Evolutionary conservation across 2,113 vertebrate species (phyloP).

Genomic region (Ictidomys tridecemlineatus): DNA sequence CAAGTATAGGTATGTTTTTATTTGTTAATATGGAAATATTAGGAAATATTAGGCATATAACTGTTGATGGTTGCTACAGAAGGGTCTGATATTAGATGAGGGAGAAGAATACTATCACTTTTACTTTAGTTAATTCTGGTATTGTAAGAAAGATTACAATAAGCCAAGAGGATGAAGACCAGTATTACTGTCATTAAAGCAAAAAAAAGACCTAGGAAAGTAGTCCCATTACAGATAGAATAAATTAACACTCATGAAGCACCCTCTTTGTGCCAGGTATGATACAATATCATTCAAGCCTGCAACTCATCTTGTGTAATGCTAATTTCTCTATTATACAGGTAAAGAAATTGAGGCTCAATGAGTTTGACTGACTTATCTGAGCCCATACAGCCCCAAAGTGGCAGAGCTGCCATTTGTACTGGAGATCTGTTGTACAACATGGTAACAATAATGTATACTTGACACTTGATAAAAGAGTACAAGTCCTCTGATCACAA

Average conservation of each 20-base stretch:
- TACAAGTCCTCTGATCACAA: not conserved
- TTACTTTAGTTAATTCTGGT: constrained; percentile 6
- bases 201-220: not conserved
- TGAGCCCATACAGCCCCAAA: not conserved
- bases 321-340: not conserved
- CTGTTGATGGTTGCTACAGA: not conserved
- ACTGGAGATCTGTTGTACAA: not conserved
- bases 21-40: not conserved
- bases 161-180: not conserved
- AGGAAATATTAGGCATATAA: not conserved
- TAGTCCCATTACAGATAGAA: not conserved
- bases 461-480: not conserved
- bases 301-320: not conserved
- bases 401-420: not conserved
- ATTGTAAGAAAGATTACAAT: not conserved
- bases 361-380: not conserved
- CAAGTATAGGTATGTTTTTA: not conserved
- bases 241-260: not conserved
- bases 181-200: not conserved
- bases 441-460: not conserved
- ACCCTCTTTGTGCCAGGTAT: not conserved
- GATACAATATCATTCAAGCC: not conserved
- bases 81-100: not conserved
- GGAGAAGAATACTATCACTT: not conserved
- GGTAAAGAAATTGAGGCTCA: not conserved